These are phyloP conservation scores for Atherinosoma microstoma DNA, from an alignment of 2,797 vertebrate genomes.

Conservation along the genomic window DNA sequence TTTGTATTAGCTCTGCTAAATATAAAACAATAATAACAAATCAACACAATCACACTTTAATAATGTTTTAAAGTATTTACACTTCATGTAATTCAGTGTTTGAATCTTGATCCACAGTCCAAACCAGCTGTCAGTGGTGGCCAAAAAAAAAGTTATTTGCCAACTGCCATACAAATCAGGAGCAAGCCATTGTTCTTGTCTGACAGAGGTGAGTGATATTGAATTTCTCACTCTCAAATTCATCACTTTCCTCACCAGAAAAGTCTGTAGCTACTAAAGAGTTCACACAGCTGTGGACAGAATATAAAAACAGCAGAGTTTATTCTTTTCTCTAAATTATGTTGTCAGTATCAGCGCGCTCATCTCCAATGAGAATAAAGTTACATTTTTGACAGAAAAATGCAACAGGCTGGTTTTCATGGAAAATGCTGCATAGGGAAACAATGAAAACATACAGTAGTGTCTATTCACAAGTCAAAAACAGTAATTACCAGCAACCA, in stretches of 20 bases:
- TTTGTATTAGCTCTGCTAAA: too few relatives aligned
- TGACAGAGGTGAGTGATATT: too few relatives aligned
- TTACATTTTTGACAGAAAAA: constrained; percentile 52
- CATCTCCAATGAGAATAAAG: constrained; percentile 54
- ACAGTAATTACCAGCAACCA: constrained; percentile 31
- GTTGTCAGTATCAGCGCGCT: constrained; percentile 65
- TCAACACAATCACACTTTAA: too few relatives aligned
- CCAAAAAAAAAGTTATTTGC: too few relatives aligned
- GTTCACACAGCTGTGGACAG: constrained; percentile 54
- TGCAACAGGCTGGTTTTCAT: constrained; percentile 31
- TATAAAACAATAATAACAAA: too few relatives aligned
- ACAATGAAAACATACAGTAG: constrained; percentile 32
- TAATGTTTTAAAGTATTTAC: too few relatives aligned
- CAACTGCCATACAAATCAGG: too few relatives aligned
- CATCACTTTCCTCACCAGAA: constrained; percentile 25
- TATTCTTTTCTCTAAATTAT: constrained; percentile 59
- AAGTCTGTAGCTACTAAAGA: constrained; percentile 41
- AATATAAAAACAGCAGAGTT: constrained; percentile 60
- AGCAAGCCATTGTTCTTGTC: too few relatives aligned
- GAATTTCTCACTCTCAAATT: constrained; percentile 24
- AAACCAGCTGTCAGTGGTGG: too few relatives aligned
- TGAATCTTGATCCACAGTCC: too few relatives aligned
- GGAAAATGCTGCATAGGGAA: constrained; percentile 25
- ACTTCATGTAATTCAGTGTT: too few relatives aligned
- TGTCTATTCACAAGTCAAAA: constrained; percentile 30